Evolutionary conservation across 2,113 vertebrate species (phyloP).

Genomic region (Bos indicus): DNA sequence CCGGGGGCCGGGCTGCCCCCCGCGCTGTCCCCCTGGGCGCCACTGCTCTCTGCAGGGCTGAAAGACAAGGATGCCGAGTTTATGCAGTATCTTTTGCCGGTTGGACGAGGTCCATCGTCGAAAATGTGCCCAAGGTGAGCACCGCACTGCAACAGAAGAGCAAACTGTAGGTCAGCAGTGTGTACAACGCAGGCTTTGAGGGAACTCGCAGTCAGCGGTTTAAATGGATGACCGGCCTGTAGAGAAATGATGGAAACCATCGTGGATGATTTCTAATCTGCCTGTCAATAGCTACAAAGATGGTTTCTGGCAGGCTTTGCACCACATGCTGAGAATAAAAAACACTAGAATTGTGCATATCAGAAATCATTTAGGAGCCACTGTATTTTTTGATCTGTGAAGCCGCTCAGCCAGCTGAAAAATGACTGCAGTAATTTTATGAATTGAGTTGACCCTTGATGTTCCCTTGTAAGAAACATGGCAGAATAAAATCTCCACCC

Average conservation of each 20-base stretch:
- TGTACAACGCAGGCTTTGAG: not conserved
- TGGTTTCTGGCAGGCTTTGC: conserved; percentile 28
- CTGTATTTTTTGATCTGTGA: conserved; percentile 38
- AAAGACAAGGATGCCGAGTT: conserved; percentile 94
- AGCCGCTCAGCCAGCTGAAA: conserved; percentile 58
- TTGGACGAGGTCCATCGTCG: conserved; percentile 94
- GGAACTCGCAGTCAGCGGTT: rapidly evolving
- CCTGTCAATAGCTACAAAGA: conserved; percentile 46
- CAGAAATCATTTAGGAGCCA: conserved; percentile 61
- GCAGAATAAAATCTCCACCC: conserved; percentile 39
- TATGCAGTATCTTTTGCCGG: conserved; percentile 96
- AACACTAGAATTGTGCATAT: conserved; percentile 42
- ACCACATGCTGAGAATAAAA: conserved; percentile 58
- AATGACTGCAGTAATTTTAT: conserved; percentile 60
- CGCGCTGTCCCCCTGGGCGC: conserved; percentile 1
- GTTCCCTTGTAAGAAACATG: conserved; percentile 61
- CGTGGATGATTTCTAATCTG: conserved; percentile 25
- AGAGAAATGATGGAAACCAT: conserved; percentile 17
- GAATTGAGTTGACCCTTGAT: conserved; percentile 54
- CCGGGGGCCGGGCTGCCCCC: conserved; percentile 51
- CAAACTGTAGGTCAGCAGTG: not conserved
- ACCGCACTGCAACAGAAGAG: conserved; percentile 91
- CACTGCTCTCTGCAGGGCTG: conserved; percentile 71
- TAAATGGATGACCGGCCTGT: not conserved
- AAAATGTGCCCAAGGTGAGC: conserved; percentile 98